phyloP scores from a whole-genome alignment of 2,113 vertebrate species.

The Pagrus major region DNA sequence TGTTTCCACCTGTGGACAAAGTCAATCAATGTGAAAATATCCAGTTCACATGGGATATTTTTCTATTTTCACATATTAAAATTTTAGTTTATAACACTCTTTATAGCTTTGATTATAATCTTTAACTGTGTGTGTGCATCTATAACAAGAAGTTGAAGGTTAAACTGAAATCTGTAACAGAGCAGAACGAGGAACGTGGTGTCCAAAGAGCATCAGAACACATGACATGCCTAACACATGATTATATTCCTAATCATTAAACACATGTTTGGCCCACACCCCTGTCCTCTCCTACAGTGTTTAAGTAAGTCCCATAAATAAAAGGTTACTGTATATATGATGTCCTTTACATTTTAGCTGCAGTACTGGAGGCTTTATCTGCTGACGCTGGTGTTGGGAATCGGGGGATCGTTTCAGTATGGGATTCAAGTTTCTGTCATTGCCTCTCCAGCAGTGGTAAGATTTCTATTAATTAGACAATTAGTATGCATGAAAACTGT shows the following conservation, averaged over 20 bases:
- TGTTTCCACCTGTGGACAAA: no score
- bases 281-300: not conserved
- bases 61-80: no score
- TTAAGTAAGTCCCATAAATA: not conserved
- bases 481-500: not conserved
- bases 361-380: slow-evolving; percentile 79
- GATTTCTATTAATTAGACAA: not conserved
- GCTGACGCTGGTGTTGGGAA: slow-evolving; percentile 70
- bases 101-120: no score
- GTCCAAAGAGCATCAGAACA: not conserved
- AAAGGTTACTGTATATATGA: not conserved
- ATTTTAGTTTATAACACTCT: no score
- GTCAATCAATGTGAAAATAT: no score
- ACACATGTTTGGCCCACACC: not conserved
- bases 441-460: slow-evolving; percentile 73
- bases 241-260: slow-evolving; percentile 18
- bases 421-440: slow-evolving; percentile 78
- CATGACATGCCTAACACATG: not conserved
- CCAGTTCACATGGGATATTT: no score
- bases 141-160: not conserved
- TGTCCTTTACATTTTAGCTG: slow-evolving; percentile 41
- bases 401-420: slow-evolving; percentile 78
- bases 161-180: not conserved
- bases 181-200: not conserved
- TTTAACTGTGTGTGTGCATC: not conserved